A percentile compares a stretch with the other conserved stretches of the same genome.
Evolutionary conservation across 2,888 invertebrate species (phyloP).

Genomic region (Phanerotoma sp.): DNA sequence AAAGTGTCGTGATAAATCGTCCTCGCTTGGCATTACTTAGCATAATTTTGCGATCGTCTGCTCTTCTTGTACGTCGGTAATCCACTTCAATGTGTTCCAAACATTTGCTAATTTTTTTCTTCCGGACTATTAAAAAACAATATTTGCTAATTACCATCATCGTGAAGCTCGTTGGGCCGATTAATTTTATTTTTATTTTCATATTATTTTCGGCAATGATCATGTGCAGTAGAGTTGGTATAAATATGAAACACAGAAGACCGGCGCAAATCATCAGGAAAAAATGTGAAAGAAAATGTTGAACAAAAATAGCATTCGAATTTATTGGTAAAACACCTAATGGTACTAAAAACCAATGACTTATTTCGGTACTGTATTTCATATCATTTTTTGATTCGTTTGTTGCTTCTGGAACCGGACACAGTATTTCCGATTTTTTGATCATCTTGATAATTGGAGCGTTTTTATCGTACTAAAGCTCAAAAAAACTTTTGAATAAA

Average conservation of each 20-base stretch:
- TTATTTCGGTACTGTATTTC: constrained; percentile 30
- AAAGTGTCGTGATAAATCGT: constrained; percentile 35
- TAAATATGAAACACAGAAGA: constrained; percentile 37
- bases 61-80: constrained; percentile 30
- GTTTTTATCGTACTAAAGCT: background rate
- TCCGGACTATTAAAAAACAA: constrained; percentile 32
- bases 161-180: constrained; percentile 42
- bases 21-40: constrained; percentile 37
- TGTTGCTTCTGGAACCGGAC: constrained; percentile 7
- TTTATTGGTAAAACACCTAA: constrained; percentile 35
- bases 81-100: constrained; percentile 38
- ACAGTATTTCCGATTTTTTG: constrained; percentile 2
- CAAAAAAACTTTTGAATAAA: background rate
- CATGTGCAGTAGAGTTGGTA: constrained; percentile 36
- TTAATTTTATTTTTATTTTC: constrained; percentile 32
- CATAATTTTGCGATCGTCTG: constrained; percentile 38
- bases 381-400: constrained; percentile 15
- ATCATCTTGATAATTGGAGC: background rate
- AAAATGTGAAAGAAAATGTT: constrained; percentile 20
- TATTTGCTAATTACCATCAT: constrained; percentile 42
- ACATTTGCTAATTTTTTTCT: constrained; percentile 35
- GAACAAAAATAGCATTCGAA: background rate
- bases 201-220: constrained; percentile 35
- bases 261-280: constrained; percentile 30
- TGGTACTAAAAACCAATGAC: constrained; percentile 33